A percentile compares a stretch with the other conserved stretches of the same genome.
Conservation (phyloP, 2,113 vertebrate species). For the Passer domesticus region DNA sequence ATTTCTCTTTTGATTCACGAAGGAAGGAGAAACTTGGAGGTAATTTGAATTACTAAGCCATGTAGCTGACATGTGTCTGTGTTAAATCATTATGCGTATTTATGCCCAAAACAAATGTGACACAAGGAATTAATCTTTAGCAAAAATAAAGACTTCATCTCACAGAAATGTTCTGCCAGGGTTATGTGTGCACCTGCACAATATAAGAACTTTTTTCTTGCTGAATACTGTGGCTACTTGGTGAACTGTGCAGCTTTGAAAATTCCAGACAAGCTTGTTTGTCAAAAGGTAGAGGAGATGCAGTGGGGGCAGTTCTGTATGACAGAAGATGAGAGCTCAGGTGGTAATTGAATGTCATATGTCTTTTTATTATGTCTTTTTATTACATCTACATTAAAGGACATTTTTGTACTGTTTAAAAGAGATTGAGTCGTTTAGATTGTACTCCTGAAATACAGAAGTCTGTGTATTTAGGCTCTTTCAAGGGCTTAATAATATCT, state of each 20-base stretch:
- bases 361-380: background rate
- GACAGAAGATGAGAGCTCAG: background rate
- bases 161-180: background rate
- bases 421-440: background rate
- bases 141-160: background rate
- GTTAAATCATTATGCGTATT: background rate
- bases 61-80: background rate
- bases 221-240: background rate
- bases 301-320: background rate
- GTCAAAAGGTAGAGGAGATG: background rate
- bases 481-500: background rate
- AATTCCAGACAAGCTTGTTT: background rate
- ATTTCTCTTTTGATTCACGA: conserved; percentile 47
- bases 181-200: background rate
- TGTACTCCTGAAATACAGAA: background rate
- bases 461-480: background rate
- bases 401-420: background rate
- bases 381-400: background rate
- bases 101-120: background rate
- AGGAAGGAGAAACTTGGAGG: background rate
- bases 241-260: background rate
- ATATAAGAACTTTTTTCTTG: background rate
- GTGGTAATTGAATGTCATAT: background rate
- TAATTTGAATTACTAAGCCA: conserved; percentile 23
- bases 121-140: conserved; percentile 5